Evolutionary conservation across 2,113 vertebrate species (phyloP).

Genomic region (Psophia crepitans): DNA sequence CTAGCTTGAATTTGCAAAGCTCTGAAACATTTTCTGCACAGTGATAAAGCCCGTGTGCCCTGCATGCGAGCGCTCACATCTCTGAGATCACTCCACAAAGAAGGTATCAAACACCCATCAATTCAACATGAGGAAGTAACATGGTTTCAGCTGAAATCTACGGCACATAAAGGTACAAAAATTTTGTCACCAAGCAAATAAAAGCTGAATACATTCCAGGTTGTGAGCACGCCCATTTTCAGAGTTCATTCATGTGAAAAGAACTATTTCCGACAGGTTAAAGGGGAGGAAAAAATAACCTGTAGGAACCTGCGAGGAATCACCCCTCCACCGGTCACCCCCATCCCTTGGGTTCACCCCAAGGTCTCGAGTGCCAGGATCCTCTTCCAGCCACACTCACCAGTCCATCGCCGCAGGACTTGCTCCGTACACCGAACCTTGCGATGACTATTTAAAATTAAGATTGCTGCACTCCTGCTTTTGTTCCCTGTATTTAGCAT

Average conservation of each 20-base stretch:
- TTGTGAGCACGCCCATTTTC: neutral
- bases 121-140: neutral
- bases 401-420: neutral
- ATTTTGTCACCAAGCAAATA: neutral
- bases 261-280: neutral
- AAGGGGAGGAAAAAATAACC: neutral
- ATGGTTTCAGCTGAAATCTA: neutral
- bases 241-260: neutral
- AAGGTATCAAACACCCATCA: neutral
- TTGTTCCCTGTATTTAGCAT: neutral
- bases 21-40: neutral
- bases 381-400: neutral
- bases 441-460: no score
- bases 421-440: neutral
- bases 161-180: neutral
- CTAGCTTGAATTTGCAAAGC: neutral
- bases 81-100: neutral
- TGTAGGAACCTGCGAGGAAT: neutral
- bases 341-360: no score
- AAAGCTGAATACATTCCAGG: neutral
- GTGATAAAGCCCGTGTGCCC: neutral
- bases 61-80: neutral
- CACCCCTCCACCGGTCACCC: no score
- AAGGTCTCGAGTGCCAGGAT: rapidly evolving
- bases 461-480: neutral